A percentile compares a stretch with the other conserved stretches of the same genome.
These are phyloP conservation scores for Pseudorhiza aurosa DNA, from an alignment of 30 jellyfish, hydroid and myxozoan genomes.

Conservation along the genomic window DNA sequence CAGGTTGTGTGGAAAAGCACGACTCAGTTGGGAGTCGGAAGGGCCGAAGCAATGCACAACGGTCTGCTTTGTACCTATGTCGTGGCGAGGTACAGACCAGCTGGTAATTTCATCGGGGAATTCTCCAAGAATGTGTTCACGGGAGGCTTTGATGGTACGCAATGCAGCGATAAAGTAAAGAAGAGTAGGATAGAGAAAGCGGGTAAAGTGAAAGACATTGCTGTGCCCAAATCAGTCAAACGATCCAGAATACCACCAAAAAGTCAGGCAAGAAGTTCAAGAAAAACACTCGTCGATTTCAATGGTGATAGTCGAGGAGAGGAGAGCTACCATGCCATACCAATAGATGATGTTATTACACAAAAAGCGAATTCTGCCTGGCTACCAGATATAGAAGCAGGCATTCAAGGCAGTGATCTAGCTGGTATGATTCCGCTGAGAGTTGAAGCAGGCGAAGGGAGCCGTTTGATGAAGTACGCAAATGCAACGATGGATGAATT, in stretches of 20 bases:
- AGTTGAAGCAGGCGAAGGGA: conserved; percentile 35
- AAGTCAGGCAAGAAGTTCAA: neutral
- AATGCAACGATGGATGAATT: conserved; percentile 24
- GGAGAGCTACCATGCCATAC: neutral
- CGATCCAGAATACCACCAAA: conserved; percentile 60
- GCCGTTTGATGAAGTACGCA: conserved; percentile 38
- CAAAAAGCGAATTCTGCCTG: conserved; percentile 34
- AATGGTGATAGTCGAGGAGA: neutral
- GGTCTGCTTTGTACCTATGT: conserved; percentile 87
- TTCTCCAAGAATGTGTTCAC: conserved; percentile 76
- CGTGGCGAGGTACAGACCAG: conserved; percentile 97
- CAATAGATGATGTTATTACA: neutral
- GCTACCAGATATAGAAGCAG: conserved; percentile 60
- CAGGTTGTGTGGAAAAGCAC: conserved; percentile 95
- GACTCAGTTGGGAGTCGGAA: conserved; percentile 83
- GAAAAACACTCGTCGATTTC: conserved; percentile 6
- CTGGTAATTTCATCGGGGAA: conserved; percentile 92
- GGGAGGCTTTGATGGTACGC: conserved; percentile 79
- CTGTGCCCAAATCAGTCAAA: conserved; percentile 2
- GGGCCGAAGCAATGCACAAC: conserved; percentile 85
- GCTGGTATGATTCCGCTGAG: conserved; percentile 49
- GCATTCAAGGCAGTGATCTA: conserved; percentile 49
- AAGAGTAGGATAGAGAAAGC: conserved; percentile 1
- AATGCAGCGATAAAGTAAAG: conserved; percentile 18
- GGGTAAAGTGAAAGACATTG: neutral